Conservation (phyloP, 2,113 vertebrate genomes). For the Spheniscus mendiculus region DNA sequence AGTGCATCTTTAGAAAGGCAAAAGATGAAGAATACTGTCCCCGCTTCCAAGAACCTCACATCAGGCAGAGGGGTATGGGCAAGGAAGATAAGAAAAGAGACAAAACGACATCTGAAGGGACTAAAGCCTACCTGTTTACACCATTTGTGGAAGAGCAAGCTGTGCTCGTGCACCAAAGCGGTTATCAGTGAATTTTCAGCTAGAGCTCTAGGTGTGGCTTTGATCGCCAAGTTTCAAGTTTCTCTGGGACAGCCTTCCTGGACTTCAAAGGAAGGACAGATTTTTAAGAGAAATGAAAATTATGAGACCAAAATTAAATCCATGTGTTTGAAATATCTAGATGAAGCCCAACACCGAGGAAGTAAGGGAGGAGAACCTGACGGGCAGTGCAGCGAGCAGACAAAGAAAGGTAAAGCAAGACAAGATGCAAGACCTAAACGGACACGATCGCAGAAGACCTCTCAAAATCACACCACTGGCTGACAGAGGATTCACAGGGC, state of each 20-base stretch:
- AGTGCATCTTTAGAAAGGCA: background rate
- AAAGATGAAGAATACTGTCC: background rate
- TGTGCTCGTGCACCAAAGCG: background rate
- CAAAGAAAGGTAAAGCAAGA: background rate
- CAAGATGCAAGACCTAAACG: rapidly evolving
- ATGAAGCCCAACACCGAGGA: background rate
- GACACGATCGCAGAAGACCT: rapidly evolving
- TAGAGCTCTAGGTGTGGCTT: background rate
- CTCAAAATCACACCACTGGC: background rate
- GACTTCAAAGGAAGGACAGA: background rate
- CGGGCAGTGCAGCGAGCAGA: rapidly evolving
- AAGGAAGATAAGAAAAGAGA: background rate
- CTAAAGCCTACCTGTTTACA: background rate
- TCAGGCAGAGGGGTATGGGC: background rate
- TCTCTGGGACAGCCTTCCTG: background rate
- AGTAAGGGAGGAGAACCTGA: background rate
- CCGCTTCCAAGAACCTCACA: background rate
- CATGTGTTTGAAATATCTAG: rapidly evolving
- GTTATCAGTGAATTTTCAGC: background rate
- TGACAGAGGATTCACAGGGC: background rate
- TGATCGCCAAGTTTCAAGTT: background rate
- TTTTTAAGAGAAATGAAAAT: background rate
- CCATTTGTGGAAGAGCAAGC: background rate
- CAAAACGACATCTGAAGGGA: background rate
- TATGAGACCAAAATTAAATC: background rate